These are phyloP conservation scores for Morone saxatilis DNA, from an alignment of 2,113 vertebrate species.

Conservation along the genomic window DNA sequence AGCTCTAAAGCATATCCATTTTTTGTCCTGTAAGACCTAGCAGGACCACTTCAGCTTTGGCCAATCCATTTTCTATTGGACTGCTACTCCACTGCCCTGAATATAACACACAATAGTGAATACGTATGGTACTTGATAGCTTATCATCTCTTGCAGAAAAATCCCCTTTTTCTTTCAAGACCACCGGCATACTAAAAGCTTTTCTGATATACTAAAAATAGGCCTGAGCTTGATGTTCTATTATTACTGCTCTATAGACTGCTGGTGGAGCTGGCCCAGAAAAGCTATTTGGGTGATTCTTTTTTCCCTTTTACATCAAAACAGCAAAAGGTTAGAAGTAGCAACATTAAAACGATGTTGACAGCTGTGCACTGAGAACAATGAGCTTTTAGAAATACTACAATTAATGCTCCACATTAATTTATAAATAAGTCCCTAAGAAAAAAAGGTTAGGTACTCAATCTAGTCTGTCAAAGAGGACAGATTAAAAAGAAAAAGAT, in stretches of 20 bases:
- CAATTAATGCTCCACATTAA: background rate
- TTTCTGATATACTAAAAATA: constrained; percentile 73
- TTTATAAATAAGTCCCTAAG: background rate
- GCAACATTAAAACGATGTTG: constrained; percentile 15
- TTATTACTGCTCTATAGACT: constrained; percentile 60
- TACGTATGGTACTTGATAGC: constrained; percentile 11
- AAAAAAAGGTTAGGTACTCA: background rate
- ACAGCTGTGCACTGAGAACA: constrained; percentile 42
- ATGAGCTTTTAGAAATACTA: constrained; percentile 15
- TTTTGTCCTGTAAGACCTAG: constrained; percentile 10
- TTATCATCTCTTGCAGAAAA: constrained; percentile 60
- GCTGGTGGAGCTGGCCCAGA: constrained; percentile 59
- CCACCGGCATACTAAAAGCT: constrained; percentile 62
- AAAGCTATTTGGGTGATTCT: constrained; percentile 58
- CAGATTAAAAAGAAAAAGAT: background rate
- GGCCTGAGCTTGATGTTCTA: constrained; percentile 56
- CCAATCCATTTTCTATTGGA: constrained; percentile 28
- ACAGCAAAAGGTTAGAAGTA: constrained; percentile 40
- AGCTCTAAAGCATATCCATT: constrained; percentile 5
- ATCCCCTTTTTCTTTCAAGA: constrained; percentile 60
- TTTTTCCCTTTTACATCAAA: constrained; percentile 33
- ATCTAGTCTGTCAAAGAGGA: background rate
- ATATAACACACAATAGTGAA: constrained; percentile 35
- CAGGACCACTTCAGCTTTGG: constrained; percentile 34
- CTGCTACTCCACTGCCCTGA: constrained; percentile 8